Conservation (phyloP, 2,113 vertebrate genomes). For the Spea multiplicata region DNA sequence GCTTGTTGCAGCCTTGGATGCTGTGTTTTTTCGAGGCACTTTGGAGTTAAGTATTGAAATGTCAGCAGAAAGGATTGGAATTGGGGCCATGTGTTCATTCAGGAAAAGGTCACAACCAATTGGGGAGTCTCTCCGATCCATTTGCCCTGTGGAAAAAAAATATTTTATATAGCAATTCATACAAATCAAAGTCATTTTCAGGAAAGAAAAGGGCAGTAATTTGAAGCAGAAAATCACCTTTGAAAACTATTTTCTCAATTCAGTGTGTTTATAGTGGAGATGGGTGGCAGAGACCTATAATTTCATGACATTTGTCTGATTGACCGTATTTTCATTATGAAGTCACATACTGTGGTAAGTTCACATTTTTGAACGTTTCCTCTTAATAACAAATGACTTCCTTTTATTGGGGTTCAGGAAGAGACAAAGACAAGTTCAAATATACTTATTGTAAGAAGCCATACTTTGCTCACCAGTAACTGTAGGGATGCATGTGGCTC, state of each 20-base stretch:
- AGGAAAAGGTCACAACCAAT: slow-evolving; percentile 37
- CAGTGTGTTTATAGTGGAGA: neutral
- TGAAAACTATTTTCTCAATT: slow-evolving; percentile 7
- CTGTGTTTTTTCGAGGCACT: slow-evolving; percentile 27
- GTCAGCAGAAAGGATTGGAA: slow-evolving; percentile 37
- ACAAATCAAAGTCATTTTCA: slow-evolving; percentile 33
- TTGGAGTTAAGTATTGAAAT: slow-evolving; percentile 39
- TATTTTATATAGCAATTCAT: slow-evolving; percentile 41
- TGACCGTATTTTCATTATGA: slow-evolving; percentile 13
- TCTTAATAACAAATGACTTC: too few relatives aligned
- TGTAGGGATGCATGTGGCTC: too few relatives aligned
- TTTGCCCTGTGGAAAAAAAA: slow-evolving; percentile 35
- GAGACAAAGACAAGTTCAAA: too few relatives aligned
- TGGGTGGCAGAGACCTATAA: slow-evolving; percentile 5
- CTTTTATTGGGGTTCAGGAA: too few relatives aligned
- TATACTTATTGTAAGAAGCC: too few relatives aligned
- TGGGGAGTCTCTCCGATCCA: slow-evolving; percentile 22
- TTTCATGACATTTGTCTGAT: slow-evolving; percentile 16
- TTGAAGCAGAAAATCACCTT: slow-evolving; percentile 31
- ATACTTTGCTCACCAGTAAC: too few relatives aligned
- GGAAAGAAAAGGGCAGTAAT: slow-evolving; percentile 30
- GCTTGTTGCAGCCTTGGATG: neutral
- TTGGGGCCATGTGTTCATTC: slow-evolving; percentile 38
- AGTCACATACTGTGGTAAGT: neutral
- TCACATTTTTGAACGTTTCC: too few relatives aligned